Evolutionary conservation across 2,888 invertebrate species (phyloP), one percentile per base, ranked within the genome.

Genomic region (Cyaniris semiargus): DNA sequence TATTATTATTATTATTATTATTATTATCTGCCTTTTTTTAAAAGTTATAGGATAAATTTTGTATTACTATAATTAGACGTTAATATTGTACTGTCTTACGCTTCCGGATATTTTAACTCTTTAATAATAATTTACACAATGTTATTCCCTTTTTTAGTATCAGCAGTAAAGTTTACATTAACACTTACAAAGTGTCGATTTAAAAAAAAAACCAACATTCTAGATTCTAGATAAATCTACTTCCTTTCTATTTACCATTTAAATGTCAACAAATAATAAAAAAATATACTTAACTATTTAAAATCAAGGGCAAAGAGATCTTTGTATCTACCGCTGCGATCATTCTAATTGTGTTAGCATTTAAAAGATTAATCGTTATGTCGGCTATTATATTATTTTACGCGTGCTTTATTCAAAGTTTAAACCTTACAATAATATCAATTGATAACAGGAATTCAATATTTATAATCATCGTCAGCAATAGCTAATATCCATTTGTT

Each of bases 331-430:
- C 53, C 27, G 18, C 53, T 0, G 44, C 23, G 44, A 74, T 27
- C 27, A 48, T 1, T 74, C 1, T 72, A 27, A 48, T 74, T 18
- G 74, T 48, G 48, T 48, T 74, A 74, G 27, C 48, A 48, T 74
- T 53, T 74, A 53, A 74, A 74, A 53, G 74, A 48, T 48, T 74
- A 74, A 74, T 74, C 53, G 74, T 74, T 74, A 18, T 74, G 74
- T 27, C 15, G 53, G 53, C 38, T 48, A 74, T 74, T 72, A 23
- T 15, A n/a, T 31, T 66, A 1, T 18, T 66, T 15, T 27, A 27
- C 15, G 53, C 18, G 18, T 53, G 6, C 66, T 31, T 31, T 13
- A 66, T 6, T 66, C 15, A 66, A 66, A 58, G 21, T 66, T 27
- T 15, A 31, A 66, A 10, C 1, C 27, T 15, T 4, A 21, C 60